Base-by-base conservation (phyloP, 1,140 invertebrate genomes). In the Brachionus rotundiformis region DNA sequence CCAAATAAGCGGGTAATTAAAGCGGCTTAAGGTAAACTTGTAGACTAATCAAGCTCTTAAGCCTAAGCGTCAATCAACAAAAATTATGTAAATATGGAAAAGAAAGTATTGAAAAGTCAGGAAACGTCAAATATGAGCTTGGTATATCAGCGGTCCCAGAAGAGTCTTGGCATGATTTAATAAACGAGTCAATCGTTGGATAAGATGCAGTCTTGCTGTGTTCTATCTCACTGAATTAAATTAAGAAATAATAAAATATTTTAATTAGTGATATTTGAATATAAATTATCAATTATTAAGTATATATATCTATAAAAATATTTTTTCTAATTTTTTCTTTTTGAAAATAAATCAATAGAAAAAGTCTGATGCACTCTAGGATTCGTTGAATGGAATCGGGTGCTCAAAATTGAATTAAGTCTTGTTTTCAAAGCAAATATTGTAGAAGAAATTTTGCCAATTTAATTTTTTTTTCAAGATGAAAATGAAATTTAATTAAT, bases 301-400 rank as follows among this genome's bases (percentile, higher is more conserved):
- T 54, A 54, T 54, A 19, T n/a, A n/a, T n/a, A n/a, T n/a, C n/a
- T n/a, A n/a, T n/a, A n/a, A n/a, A n/a, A n/a, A n/a, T n/a, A n/a
- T n/a, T n/a, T n/a, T n/a, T n/a, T n/a, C n/a, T n/a, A n/a, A n/a
- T n/a, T n/a, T n/a, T n/a, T 25, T 54, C 23, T 25, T 19, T 54
- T 54, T 54, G 19, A 54, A 54, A 54, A 54, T 19, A 54, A 54
- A 54, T 54, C 47, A 25, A 54, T 54, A 54, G n/a, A 54, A 54
- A 2, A 19, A 54, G 47, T 19, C 6, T 54, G 8, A 54, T 54
- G 47, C 11, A n/a, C 16, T 11, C 16, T n/a, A 49, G 16, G 47
- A 49, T 49, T 54, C 47, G 10, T 41, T 41, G 10, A 41, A 13
- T 41, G 10, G n/a, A 41, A 41, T 41, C n/a, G 2, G 39, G 10